phyloP scores from a whole-genome alignment of 2,797 vertebrate species.

The Sebastes minor region DNA sequence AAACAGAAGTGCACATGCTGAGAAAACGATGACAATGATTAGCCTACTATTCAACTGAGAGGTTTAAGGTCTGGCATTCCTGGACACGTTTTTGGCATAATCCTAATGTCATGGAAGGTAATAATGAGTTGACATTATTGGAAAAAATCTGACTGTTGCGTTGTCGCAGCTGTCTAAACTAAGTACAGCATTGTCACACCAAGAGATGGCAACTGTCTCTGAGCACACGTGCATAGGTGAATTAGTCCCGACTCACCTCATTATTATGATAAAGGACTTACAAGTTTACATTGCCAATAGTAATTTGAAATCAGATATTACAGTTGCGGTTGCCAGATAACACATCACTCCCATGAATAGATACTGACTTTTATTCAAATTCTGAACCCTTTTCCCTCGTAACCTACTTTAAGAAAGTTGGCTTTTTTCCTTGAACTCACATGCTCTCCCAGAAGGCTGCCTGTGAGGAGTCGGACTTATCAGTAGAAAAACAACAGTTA shows the following conservation, averaged over 20 bases:
- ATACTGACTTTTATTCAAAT: conserved; percentile 15
- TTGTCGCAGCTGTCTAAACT: conserved; percentile 58
- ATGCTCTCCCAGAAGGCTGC: conserved; percentile 39
- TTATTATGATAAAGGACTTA: conserved; percentile 1
- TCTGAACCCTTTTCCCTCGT: conserved; percentile 11
- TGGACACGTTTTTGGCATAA: conserved; percentile 16
- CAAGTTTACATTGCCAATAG: conserved; percentile 3
- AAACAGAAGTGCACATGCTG: conserved; percentile 38
- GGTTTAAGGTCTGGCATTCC: conserved; percentile 17
- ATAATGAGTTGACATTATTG: conserved; percentile 43
- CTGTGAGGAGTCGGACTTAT: conserved; percentile 54
- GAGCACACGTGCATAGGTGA: conserved; percentile 2
- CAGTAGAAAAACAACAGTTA: conserved; percentile 61
- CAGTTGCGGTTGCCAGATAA: conserved; percentile 18
- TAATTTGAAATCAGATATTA: conserved; percentile 7
- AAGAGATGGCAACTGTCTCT: not conserved
- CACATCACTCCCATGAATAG: conserved; percentile 7
- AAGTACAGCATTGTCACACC: conserved; percentile 3
- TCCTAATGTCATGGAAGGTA: conserved; percentile 19
- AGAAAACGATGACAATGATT: conserved; percentile 28
- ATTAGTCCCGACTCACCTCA: conserved; percentile 15
- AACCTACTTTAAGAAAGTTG: conserved; percentile 46
- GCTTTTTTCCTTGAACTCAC: conserved; percentile 48
- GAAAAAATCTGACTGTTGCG: conserved; percentile 25
- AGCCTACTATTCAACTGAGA: conserved; percentile 9